A percentile compares a stretch with the other conserved stretches of the same genome.
These are phyloP conservation scores for Ibidorhyncha struthersii DNA, from an alignment of 2,113 vertebrate genomes.

Conservation along the genomic window DNA sequence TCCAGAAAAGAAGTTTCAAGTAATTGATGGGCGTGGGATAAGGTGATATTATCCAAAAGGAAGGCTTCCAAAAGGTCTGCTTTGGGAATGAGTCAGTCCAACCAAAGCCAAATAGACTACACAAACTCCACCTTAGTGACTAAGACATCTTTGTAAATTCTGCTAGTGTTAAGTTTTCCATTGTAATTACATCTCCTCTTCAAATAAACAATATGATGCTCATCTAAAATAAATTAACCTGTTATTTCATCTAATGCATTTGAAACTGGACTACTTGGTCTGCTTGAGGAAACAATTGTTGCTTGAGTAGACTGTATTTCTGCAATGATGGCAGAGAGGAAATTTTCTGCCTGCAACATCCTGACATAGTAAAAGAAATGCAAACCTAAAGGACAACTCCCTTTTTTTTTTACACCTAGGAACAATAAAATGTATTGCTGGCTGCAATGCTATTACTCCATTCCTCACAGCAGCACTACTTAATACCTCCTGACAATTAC, in stretches of 20 bases:
- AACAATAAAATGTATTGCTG: background rate
- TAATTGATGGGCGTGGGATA: slow-evolving; percentile 36
- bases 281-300: background rate
- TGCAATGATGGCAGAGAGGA: background rate
- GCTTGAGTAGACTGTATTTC: background rate
- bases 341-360: background rate
- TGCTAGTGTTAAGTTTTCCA: slow-evolving; percentile 40
- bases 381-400: background rate
- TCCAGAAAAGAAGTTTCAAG: slow-evolving; percentile 2
- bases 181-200: slow-evolving; percentile 40
- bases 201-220: slow-evolving; percentile 52
- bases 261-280: background rate
- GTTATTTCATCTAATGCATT: slow-evolving; percentile 12
- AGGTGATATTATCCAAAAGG: slow-evolving; percentile 15
- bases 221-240: slow-evolving; percentile 63
- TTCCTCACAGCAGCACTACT: background rate
- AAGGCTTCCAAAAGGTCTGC: slow-evolving; percentile 27
- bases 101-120: background rate
- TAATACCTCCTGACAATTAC: slow-evolving; percentile 50
- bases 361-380: background rate
- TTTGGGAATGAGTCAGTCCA: slow-evolving; percentile 42
- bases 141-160: slow-evolving; percentile 40
- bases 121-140: slow-evolving; percentile 52
- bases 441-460: slow-evolving; percentile 17
- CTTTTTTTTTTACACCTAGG: background rate